Conservation (phyloP, 2,113 vertebrate genomes). For the Grammomys dolichurus region DNA sequence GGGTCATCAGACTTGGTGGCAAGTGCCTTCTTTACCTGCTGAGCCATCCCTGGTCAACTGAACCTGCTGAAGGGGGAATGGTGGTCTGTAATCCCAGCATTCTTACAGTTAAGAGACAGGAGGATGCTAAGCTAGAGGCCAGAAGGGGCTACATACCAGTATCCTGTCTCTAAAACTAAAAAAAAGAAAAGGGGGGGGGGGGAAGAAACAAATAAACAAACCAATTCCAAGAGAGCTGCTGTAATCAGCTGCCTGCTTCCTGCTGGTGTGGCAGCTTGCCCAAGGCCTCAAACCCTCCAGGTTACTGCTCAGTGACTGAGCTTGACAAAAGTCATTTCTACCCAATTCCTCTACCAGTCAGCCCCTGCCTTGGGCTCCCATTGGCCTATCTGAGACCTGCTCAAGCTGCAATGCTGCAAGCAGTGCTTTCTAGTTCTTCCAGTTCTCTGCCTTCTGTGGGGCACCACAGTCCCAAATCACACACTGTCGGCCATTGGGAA, state of each 20-base stretch:
- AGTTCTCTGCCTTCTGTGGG: not conserved
- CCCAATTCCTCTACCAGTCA: not conserved
- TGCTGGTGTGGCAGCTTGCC: not conserved
- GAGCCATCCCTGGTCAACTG: not conserved
- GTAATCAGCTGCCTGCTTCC: too few relatives aligned
- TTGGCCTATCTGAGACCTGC: not conserved
- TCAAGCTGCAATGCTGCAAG: not conserved
- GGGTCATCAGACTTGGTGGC: not conserved
- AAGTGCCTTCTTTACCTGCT: not conserved
- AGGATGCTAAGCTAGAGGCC: not conserved
- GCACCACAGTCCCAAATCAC: not conserved
- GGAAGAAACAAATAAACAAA: not conserved
- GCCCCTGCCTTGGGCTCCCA: not conserved
- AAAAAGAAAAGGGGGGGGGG: fast-evolving
- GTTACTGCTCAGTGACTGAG: not conserved
- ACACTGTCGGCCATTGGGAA: not conserved
- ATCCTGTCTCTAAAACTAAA: not conserved
- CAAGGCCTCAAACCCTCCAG: not conserved
- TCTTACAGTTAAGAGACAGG: not conserved
- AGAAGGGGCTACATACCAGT: not conserved
- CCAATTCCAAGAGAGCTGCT: not conserved
- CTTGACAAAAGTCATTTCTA: not conserved
- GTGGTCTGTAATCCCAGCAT: not conserved
- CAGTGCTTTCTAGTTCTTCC: not conserved
- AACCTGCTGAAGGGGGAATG: too few relatives aligned